These are phyloP conservation scores for Stictonetta naevosa DNA, from an alignment of 2,113 vertebrate species.

Conservation along the genomic window DNA sequence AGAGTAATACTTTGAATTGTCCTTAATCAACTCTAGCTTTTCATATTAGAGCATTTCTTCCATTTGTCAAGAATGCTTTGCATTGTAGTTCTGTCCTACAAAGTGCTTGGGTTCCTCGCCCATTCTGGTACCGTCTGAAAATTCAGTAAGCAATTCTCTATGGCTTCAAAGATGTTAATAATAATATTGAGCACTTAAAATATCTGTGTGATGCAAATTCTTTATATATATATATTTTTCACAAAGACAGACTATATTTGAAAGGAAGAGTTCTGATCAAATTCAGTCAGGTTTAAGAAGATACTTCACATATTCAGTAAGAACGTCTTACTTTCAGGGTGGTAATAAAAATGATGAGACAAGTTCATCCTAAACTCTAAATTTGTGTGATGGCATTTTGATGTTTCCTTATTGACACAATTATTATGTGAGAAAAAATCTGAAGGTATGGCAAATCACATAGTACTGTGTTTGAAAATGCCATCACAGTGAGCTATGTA, in stretches of 20 bases:
- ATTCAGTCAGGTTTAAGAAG: not conserved
- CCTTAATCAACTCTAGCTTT: not conserved
- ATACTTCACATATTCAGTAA: not conserved
- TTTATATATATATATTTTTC: not conserved
- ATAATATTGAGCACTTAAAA: not conserved
- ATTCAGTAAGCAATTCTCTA: not conserved
- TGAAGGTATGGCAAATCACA: not conserved
- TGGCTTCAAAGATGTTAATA: not conserved
- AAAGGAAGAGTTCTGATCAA: not conserved
- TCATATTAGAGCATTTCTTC: not conserved
- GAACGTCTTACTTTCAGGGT: not conserved
- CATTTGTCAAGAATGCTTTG: not conserved
- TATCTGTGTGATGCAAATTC: not conserved
- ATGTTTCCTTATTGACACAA: not conserved
- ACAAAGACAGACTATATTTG: not conserved
- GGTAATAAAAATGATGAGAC: not conserved
- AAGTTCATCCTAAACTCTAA: not conserved
- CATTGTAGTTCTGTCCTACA: not conserved
- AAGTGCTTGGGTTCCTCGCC: not conserved
- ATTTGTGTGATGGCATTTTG: not conserved
- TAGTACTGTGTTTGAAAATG: not conserved
- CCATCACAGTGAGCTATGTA: too few relatives aligned
- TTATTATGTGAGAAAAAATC: not conserved
- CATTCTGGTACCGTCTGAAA: not conserved
- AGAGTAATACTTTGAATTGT: not conserved